Base-by-base conservation (phyloP, 2,888 invertebrate species). In the Eupithecia vulgata region DNA sequence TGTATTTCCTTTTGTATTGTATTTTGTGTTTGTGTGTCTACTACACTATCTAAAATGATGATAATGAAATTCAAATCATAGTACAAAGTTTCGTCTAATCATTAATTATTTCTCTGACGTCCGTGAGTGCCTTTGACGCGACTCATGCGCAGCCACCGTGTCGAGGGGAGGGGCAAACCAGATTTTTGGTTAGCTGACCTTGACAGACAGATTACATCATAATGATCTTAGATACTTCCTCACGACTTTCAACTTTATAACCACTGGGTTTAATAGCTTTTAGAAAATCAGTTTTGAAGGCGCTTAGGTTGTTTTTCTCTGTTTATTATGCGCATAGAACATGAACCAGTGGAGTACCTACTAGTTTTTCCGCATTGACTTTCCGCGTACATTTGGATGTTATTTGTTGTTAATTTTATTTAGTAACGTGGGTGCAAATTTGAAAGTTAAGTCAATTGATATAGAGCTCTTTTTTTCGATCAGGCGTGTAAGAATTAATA, bases 161-260 rank as follows among this genome's bases (percentile, higher is more conserved):
- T 78, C 75, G 81, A 76, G 81, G 76, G 81, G 83, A 81, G 81
- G 78, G 85, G 85, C 83, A 93, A 94, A 93, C 94, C 92, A 92
- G 93, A 93, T 93, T 93, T 94, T 93, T 90, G 94, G 93, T 93
- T 93, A 89, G 86, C 86, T 93, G 94, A 94, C 94, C 94, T 94
- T 94, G 91, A 85, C 85, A 88, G 91, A 88, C 88, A 88, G 90
- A 89, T 91, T 94, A 93, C 93, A 92, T 93, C 93, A 93, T 90
- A 88, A 81, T 86, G 84, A 85, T 87, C 88, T 88, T 86, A 85
- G 76, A 35, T 17, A 1, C 25, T 17, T 4, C 34, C 76, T 81
- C 40, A 30, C 52, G 1, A 85, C 74, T 78, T 66, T 72, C 48
- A 67, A 82, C 82, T 73, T 71, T 84, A 80, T 1, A 0, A n/a